These are phyloP conservation scores for Hippocampus barbouri DNA, from an alignment of 2,113 vertebrate genomes.

Conservation along the genomic window DNA sequence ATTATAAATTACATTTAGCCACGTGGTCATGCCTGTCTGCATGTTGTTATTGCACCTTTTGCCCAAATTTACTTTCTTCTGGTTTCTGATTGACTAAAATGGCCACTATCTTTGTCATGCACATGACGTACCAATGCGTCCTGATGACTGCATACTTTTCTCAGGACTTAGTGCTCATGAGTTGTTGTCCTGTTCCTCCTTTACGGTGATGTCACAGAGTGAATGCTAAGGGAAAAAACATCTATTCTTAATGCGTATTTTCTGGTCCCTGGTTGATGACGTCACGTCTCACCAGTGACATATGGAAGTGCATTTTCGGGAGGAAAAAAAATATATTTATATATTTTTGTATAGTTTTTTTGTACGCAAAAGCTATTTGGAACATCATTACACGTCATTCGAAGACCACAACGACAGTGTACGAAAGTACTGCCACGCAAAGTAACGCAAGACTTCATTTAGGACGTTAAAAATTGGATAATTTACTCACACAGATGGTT, in stretches of 20 bases:
- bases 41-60: neutral
- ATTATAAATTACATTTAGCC: neutral
- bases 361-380: neutral
- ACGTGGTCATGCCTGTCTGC: neutral
- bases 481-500: slow-evolving; percentile 86
- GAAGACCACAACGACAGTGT: neutral
- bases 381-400: neutral
- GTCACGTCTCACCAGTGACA: neutral
- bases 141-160: neutral
- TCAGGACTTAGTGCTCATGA: neutral
- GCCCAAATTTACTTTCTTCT: neutral
- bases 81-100: neutral
- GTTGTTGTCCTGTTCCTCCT: neutral
- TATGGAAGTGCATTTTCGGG: neutral
- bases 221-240: neutral
- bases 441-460: neutral
- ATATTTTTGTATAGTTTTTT: neutral
- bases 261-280: neutral
- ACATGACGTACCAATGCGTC: neutral
- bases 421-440: neutral
- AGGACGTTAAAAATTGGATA: neutral
- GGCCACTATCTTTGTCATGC: neutral
- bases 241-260: neutral
- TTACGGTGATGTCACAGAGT: neutral
- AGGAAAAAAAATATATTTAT: neutral